Evolutionary conservation across 2,113 vertebrate species (phyloP).

Genomic region (Lophura nycthemera): DNA sequence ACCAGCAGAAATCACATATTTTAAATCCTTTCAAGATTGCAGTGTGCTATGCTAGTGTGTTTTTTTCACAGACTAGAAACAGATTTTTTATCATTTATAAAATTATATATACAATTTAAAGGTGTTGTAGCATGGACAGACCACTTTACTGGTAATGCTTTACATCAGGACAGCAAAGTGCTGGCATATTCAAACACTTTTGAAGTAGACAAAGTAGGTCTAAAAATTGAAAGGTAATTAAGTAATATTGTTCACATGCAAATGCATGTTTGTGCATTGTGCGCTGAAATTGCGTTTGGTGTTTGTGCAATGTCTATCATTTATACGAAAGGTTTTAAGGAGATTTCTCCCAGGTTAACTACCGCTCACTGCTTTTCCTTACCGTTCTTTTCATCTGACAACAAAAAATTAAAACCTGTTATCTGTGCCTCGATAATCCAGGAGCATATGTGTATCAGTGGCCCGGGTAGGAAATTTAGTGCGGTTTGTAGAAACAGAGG

Average conservation of each 20-base stretch:
- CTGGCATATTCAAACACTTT: conserved; percentile 74
- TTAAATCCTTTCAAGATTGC: conserved; percentile 86
- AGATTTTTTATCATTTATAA: conserved; percentile 88
- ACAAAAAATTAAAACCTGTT: conserved; percentile 63
- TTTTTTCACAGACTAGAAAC: conserved; percentile 69
- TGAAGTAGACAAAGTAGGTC: conserved; percentile 71
- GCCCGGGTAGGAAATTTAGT: conserved; percentile 35
- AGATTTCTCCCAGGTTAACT: conserved; percentile 69
- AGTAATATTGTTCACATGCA: conserved; percentile 79
- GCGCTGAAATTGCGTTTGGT: conserved; percentile 60
- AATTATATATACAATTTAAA: conserved; percentile 87
- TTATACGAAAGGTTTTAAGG: conserved; percentile 66
- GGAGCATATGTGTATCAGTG: conserved; percentile 58
- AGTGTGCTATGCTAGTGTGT: conserved; percentile 65
- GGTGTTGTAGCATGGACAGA: conserved; percentile 75
- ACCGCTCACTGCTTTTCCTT: conserved; percentile 51
- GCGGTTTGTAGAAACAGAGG: conserved; percentile 53
- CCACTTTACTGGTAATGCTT: conserved; percentile 75
- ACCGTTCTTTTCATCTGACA: conserved; percentile 52
- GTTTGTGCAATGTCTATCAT: conserved; percentile 56
- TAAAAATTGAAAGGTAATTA: conserved; percentile 78
- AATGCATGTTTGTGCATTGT: conserved; percentile 67
- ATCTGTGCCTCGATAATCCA: background rate
- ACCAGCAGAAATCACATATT: conserved; percentile 86
- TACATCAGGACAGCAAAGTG: conserved; percentile 73